phyloP scores from a whole-genome alignment of 2,113 vertebrate species.

The Rhipidura dahli region DNA sequence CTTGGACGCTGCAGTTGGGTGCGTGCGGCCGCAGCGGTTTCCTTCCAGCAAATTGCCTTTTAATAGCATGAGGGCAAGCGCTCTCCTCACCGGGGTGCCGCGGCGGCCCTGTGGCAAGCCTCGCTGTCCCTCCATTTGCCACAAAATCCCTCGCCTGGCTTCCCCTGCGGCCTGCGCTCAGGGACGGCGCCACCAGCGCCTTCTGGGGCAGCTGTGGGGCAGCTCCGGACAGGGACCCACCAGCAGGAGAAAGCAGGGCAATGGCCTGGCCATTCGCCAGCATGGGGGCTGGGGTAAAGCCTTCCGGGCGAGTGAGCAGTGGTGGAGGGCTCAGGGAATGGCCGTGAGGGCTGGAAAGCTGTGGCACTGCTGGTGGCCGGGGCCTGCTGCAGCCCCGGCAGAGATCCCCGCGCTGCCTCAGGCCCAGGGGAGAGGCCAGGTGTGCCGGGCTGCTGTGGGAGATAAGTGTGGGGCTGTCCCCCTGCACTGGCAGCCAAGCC shows the following conservation, averaged over 20 bases:
- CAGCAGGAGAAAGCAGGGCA: fast-evolving
- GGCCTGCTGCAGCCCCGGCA: background rate
- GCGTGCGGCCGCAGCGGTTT: background rate
- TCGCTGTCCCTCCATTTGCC: fast-evolving
- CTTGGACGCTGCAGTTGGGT: fast-evolving
- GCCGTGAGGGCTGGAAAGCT: fast-evolving
- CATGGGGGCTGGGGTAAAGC: background rate
- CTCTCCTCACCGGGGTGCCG: background rate
- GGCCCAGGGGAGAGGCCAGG: background rate
- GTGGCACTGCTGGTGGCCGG: fast-evolving
- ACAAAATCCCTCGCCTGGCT: background rate
- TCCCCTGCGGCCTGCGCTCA: fast-evolving
- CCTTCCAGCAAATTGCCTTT: background rate
- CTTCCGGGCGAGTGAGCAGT: fast-evolving
- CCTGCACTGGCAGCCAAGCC: fast-evolving
- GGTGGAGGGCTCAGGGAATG: background rate
- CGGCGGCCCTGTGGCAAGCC: background rate
- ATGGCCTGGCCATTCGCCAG: fast-evolving
- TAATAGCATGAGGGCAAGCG: fast-evolving
- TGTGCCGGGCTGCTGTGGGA: fast-evolving
- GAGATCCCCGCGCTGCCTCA: fast-evolving
- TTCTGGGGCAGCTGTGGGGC: background rate
- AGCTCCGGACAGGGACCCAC: background rate
- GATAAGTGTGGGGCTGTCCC: background rate
- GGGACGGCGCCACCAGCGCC: fast-evolving